These are phyloP conservation scores for Papilio machaon DNA, from an alignment of 1,140 invertebrate genomes.

Conservation along the genomic window DNA sequence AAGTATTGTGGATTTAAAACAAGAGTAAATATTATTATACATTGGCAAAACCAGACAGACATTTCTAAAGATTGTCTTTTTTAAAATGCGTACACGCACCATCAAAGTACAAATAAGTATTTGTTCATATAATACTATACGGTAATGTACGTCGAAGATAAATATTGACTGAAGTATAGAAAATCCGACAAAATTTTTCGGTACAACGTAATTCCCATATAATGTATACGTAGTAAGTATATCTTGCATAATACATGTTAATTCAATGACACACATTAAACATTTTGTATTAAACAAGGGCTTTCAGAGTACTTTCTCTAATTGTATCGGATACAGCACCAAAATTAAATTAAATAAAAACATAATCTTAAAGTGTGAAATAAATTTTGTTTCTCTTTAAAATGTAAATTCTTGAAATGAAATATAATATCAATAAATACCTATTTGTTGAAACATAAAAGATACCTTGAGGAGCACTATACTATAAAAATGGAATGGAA, in stretches of 20 bases:
- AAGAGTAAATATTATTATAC: background rate
- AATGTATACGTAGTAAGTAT: background rate
- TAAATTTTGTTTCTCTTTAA: no score
- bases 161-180: conserved; percentile 23
- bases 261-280: background rate
- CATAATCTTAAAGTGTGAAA: no score
- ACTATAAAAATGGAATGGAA: no score
- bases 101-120: background rate
- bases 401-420: no score
- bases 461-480: no score
- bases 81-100: background rate
- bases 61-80: background rate
- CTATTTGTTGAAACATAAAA: background rate
- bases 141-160: conserved; percentile 29
- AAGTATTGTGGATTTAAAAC: background rate
- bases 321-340: background rate
- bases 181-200: conserved; percentile 8
- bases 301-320: background rate
- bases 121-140: conserved; percentile 17
- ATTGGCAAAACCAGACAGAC: background rate
- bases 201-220: conserved; percentile 17
- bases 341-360: no score
- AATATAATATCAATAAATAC: no score
- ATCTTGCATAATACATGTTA: conserved; percentile 10
- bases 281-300: background rate